These are phyloP conservation scores for Selenia dentaria DNA, from an alignment of 2,888 invertebrate genomes.

Conservation along the genomic window DNA sequence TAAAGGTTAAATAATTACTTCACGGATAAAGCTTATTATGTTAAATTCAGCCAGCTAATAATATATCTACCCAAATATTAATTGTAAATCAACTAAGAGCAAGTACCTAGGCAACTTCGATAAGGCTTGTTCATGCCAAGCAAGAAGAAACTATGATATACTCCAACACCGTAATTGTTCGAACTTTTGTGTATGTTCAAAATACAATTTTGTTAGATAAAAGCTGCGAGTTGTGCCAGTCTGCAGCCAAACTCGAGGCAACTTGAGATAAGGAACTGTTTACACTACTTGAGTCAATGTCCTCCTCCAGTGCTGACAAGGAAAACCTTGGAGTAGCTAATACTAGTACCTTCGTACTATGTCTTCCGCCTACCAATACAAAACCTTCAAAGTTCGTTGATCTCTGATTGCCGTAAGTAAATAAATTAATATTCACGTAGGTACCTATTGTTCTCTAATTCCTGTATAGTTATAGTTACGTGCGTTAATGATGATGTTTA, in stretches of 20 bases:
- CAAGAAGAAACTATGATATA: too few species aligned
- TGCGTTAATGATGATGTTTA: constrained; percentile 21
- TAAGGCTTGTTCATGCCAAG: too few species aligned
- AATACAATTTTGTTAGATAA: constrained; percentile 64
- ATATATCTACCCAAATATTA: too few species aligned
- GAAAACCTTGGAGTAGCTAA: constrained; percentile 76
- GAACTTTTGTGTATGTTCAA: constrained; percentile 19
- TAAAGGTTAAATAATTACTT: too few species aligned
- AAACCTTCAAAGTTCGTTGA: constrained; percentile 62
- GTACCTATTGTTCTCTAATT: constrained; percentile 39
- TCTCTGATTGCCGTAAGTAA: constrained; percentile 48
- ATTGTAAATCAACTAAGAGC: too few species aligned
- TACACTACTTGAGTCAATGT: constrained; percentile 83
- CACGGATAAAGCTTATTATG: too few species aligned
- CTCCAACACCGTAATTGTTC: constrained; percentile 30
- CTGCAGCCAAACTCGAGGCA: constrained; percentile 60
- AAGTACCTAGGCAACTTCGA: too few species aligned
- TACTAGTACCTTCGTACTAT: constrained; percentile 25
- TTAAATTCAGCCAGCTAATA: too few species aligned
- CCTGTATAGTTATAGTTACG: constrained; percentile 16
- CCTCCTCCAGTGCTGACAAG: constrained; percentile 75
- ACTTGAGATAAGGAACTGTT: constrained; percentile 80
- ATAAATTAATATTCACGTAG: constrained; percentile 41
- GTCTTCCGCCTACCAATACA: constrained; percentile 61
- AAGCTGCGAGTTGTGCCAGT: constrained; percentile 74